Conservation (phyloP, 2,888 invertebrate species). For the Ophioninae sp. region DNA sequence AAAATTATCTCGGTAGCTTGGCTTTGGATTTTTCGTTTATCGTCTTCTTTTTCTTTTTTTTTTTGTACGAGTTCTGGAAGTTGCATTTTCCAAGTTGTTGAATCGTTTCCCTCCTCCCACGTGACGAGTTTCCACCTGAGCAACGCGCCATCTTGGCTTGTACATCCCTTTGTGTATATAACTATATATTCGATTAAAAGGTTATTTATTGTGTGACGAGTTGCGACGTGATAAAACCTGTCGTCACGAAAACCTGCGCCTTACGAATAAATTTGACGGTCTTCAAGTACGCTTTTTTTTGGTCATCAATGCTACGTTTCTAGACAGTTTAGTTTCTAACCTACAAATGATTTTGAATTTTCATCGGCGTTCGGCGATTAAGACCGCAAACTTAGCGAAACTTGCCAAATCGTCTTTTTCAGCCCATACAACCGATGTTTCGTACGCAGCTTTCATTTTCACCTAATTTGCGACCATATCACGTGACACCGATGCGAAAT, state of each 20-base stretch:
- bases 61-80: constrained; percentile 37
- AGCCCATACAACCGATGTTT: too few species aligned
- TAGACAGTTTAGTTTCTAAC: too few species aligned
- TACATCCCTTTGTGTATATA: constrained; percentile 43
- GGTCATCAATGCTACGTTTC: too few species aligned
- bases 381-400: too few species aligned
- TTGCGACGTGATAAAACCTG: constrained; percentile 20
- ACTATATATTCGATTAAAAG: constrained; percentile 37
- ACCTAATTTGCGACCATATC: too few species aligned
- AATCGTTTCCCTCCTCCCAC: constrained; percentile 38
- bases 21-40: not conserved
- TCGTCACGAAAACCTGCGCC: constrained; percentile 12
- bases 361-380: too few species aligned
- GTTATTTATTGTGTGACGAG: constrained; percentile 28
- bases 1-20: constrained; percentile 44
- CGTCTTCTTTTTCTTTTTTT: constrained; percentile 13
- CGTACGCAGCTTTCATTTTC: too few species aligned
- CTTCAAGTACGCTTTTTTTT: not conserved
- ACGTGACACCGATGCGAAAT: too few species aligned
- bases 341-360: too few species aligned
- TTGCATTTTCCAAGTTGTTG: constrained; percentile 45
- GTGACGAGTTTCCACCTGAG: constrained; percentile 11
- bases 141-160: constrained; percentile 39
- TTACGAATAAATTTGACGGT: constrained; percentile 28
- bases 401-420: too few species aligned